Base-by-base conservation (phyloP, 2,888 invertebrate genomes). In the Timandra comae region DNA sequence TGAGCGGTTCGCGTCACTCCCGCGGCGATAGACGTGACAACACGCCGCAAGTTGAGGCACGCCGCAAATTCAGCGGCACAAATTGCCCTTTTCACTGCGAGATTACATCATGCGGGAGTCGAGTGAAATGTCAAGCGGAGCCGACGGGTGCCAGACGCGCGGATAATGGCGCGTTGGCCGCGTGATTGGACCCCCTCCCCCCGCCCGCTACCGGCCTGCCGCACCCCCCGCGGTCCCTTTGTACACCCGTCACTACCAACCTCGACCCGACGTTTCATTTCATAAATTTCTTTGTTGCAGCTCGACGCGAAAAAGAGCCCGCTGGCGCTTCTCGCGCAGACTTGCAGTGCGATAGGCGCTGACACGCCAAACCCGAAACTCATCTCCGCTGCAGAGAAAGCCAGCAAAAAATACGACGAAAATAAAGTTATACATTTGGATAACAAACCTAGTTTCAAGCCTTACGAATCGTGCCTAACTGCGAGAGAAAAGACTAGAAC, bases 291-390 rank as follows among this genome's bases (percentile, higher is more conserved):
- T 74, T 87, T 84, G 76, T 93, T 93, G 50, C 92, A 98, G 98
- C 88, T 97, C 90, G 98, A 98, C 86, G 96, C 97, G 49, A 98
- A 97, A 88, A 97, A 98, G 87, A 97, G 97, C 86, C 98, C 98
- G 9, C 86, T 98, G 76, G 98, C 98, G 29, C 87, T 98, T 42
- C 87, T 98, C 59, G 98, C 98, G 31, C 97, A 98, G 79, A 98
- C 98, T 33, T 98, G 98, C 88, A 98, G 97, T 75, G 97, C 97
- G 67, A 98, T 98, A 64, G 98, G 97, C 46, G 92, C 94, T 3
- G 97, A 97, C 77, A 88, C 93, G 12, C 92, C 95, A 30, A 91
- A 91, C 69, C 90, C 93, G 33, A 92, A 93, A 63, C 86, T 93
- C 38, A 86, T 93, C 52, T 91, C 91, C 49, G 90, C 91, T 37